phyloP scores from a whole-genome alignment of 2,888 invertebrate genomes.

The Cosmorhoe ocellata region DNA sequence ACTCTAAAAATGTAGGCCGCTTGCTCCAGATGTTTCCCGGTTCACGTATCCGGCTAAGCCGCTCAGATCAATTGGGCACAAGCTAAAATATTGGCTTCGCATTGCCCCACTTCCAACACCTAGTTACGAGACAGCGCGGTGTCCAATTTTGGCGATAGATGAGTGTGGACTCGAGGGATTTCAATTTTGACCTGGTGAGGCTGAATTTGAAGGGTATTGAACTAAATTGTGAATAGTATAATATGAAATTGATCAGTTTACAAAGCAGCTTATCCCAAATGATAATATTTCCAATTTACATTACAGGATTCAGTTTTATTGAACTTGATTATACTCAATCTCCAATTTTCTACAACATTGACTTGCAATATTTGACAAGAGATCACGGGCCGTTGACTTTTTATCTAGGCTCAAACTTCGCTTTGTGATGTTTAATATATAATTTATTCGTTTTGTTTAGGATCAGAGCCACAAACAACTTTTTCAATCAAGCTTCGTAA shows the following conservation, averaged over 20 bases:
- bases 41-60: conserved; percentile 13
- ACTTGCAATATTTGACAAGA: background rate
- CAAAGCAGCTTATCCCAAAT: too few relatives aligned
- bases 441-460: conserved; percentile 3
- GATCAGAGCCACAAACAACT: conserved; percentile 2
- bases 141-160: conserved; percentile 11
- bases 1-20: background rate
- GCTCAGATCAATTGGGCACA: conserved; percentile 31
- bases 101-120: conserved; percentile 33
- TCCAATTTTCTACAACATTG: conserved; percentile 17
- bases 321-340: background rate
- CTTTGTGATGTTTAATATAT: background rate
- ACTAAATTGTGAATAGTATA: background rate
- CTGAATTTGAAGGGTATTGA: conserved; percentile 5
- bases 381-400: conserved; percentile 7
- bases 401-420: conserved; percentile 1
- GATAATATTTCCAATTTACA: too few relatives aligned
- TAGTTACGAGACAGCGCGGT: conserved; percentile 4
- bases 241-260: too few relatives aligned
- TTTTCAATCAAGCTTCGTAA: conserved; percentile 1
- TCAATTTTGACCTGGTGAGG: conserved; percentile 2
- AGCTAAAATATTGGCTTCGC: conserved; percentile 36
- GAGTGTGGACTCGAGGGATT: conserved; percentile 10
- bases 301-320: background rate
- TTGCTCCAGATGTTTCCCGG: conserved; percentile 7